These are phyloP conservation scores for Ptilodon capucinus DNA, from an alignment of 2,888 invertebrate genomes.

Conservation along the genomic window DNA sequence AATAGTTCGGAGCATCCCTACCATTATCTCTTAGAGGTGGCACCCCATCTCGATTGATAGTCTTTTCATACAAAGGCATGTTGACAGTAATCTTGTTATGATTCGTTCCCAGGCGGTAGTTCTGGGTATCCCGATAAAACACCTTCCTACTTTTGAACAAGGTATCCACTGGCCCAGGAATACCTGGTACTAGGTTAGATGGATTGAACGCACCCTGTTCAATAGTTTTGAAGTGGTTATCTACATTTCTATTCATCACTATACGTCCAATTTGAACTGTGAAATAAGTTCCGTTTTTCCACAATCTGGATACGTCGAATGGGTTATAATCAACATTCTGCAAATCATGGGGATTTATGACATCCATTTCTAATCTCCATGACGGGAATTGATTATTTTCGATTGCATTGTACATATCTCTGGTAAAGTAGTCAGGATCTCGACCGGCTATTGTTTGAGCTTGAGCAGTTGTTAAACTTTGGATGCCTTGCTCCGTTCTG, in stretches of 20 bases:
- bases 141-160: conserved; percentile 75
- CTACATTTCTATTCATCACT: conserved; percentile 71
- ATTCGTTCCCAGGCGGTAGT: conserved; percentile 43
- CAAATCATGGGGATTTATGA: conserved; percentile 63
- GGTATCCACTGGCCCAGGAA: conserved; percentile 77
- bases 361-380: conserved; percentile 69
- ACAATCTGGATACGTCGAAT: conserved; percentile 69
- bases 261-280: conserved; percentile 75
- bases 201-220: conserved; percentile 77
- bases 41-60: conserved; percentile 40
- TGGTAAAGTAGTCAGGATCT: conserved; percentile 91
- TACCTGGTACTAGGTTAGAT: conserved; percentile 58
- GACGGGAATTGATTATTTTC: conserved; percentile 81
- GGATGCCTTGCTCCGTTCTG: conserved; percentile 93
- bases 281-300: conserved; percentile 70
- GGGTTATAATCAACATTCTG: conserved; percentile 61
- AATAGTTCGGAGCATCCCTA: conserved; percentile 42
- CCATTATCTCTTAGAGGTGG: conserved; percentile 38
- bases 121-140: conserved; percentile 82
- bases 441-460: conserved; percentile 82
- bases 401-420: conserved; percentile 93
- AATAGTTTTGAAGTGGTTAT: conserved; percentile 74
- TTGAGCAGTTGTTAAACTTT: conserved; percentile 84
- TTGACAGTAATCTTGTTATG: conserved; percentile 42
- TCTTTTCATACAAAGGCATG: conserved; percentile 31